Percentiles rank a stretch among this genome's conserved stretches.
Conservation (phyloP, 2,797 vertebrate species). For the Pitangus sulphuratus region DNA sequence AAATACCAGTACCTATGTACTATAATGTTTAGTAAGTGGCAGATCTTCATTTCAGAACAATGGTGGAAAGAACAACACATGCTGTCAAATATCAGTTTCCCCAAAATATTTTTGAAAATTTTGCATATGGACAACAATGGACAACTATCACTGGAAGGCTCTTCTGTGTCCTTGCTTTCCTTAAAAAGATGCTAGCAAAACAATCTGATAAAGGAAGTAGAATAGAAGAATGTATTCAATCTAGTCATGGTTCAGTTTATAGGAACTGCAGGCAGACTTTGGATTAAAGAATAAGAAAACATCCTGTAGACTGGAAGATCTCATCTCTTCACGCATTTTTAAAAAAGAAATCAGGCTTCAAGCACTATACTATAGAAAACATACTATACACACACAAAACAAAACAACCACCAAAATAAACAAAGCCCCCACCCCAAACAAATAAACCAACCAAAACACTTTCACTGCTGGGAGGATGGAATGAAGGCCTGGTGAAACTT, state of each 20-base stretch:
- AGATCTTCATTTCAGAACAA: background rate
- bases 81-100: background rate
- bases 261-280: background rate
- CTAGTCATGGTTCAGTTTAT: background rate
- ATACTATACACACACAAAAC: background rate
- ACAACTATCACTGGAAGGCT: background rate
- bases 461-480: background rate
- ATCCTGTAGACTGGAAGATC: background rate
- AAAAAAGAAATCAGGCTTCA: background rate
- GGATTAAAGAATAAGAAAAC: background rate
- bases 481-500: background rate
- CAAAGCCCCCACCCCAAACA: rapidly evolving
- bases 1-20: background rate
- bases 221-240: background rate
- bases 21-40: background rate
- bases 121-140: background rate
- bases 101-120: background rate
- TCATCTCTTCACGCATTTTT: background rate
- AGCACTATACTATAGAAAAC: background rate
- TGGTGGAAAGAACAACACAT: background rate
- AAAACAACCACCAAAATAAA: background rate
- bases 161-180: background rate
- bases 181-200: background rate
- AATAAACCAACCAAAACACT: background rate
- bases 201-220: background rate